Percentiles rank a stretch among this genome's conserved stretches.
Conservation (phyloP, 2,888 invertebrate genomes). For the Drosophila meridionalis region DNA sequence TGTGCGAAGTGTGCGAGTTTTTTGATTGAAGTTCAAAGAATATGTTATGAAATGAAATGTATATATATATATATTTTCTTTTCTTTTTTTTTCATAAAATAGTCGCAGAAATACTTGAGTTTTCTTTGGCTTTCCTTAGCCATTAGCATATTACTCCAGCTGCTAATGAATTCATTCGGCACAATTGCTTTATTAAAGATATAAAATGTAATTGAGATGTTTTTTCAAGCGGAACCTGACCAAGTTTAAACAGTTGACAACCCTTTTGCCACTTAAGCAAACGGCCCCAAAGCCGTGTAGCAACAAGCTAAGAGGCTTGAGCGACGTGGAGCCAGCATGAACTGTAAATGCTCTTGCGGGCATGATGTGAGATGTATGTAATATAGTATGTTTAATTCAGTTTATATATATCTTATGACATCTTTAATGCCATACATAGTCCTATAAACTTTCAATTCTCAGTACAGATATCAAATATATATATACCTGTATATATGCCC, state of each 20-base stretch:
- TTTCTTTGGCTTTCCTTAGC: not conserved
- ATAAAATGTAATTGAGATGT: constrained; percentile 13
- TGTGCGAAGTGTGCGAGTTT: not conserved
- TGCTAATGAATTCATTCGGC: constrained; percentile 10
- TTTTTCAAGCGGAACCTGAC: not conserved
- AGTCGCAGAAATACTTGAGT: not conserved
- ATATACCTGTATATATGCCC: not conserved
- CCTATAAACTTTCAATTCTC: not conserved
- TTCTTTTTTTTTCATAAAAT: too few species aligned
- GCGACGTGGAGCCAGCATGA: not conserved
- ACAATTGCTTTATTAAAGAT: constrained; percentile 4
- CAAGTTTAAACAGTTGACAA: constrained; percentile 11
- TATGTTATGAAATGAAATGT: not conserved
- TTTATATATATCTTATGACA: not conserved
- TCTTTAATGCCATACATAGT: not conserved
- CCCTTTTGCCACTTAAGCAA: constrained; percentile 11
- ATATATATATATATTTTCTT: too few species aligned
- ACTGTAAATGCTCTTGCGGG: not conserved
- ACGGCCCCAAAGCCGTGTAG: not conserved
- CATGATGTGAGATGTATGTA: too few species aligned
- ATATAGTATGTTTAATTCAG: too few species aligned
- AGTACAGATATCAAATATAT: not conserved
- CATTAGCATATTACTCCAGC: not conserved
- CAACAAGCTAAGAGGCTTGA: not conserved
- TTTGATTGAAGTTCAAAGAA: constrained; percentile 2